Evolutionary conservation across 1,140 invertebrate species (phyloP).

Genomic region (Drosophila sturtevanti): DNA sequence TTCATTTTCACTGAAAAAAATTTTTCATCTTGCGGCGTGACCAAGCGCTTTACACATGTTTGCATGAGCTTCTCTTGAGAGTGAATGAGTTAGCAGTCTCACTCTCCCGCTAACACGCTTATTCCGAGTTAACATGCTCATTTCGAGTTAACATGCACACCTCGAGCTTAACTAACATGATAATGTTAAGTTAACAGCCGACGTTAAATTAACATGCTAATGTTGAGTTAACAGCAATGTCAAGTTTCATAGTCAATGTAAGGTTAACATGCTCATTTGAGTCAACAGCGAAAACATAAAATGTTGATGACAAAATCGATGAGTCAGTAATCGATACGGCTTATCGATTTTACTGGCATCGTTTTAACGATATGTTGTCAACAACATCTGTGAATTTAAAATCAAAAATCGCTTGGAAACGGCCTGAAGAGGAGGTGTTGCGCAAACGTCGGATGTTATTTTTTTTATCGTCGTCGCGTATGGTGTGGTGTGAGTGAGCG

Average conservation of each 20-base stretch:
- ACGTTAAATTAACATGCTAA: too few species aligned
- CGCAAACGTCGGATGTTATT: conserved; percentile 2
- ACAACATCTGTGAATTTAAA: neutral
- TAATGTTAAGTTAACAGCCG: neutral
- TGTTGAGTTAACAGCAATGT: too few species aligned
- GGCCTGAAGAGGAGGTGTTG: neutral
- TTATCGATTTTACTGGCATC: neutral
- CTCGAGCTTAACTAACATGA: neutral
- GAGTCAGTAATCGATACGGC: too few species aligned
- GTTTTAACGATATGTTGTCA: neutral
- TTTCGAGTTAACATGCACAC: neutral
- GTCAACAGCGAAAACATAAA: too few species aligned
- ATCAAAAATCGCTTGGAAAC: neutral
- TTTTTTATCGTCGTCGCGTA: conserved; percentile 15
- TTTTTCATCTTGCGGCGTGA: too few species aligned
- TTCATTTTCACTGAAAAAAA: neutral
- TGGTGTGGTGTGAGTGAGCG: conserved; percentile 6
- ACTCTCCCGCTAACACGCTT: neutral
- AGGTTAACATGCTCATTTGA: too few species aligned
- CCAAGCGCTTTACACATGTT: too few species aligned
- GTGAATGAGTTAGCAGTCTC: too few species aligned
- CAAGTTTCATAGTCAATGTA: too few species aligned
- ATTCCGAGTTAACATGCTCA: neutral
- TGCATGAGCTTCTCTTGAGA: too few species aligned
- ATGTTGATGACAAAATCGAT: too few species aligned